phyloP scores from a whole-genome alignment of 2,888 invertebrate genomes.

The Apoda limacodes region DNA sequence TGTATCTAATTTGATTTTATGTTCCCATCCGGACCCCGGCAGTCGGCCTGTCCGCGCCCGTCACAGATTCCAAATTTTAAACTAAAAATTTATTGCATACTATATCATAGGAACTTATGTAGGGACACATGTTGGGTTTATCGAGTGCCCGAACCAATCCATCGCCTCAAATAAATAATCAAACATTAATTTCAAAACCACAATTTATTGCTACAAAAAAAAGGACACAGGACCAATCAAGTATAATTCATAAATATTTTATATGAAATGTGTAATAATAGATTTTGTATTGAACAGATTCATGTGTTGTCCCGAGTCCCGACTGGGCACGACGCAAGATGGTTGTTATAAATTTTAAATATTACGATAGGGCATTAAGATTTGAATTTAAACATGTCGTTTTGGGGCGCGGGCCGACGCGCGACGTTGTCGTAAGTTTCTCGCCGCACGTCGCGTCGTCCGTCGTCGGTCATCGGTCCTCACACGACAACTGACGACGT shows the following conservation, averaged over 20 bases:
- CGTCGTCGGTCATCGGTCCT: too few species aligned
- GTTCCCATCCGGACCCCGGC: constrained; percentile 16
- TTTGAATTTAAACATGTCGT: constrained; percentile 62
- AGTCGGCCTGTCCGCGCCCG: constrained; percentile 39
- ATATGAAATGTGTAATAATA: too few species aligned
- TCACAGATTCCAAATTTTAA: constrained; percentile 45
- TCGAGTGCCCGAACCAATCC: constrained; percentile 5
- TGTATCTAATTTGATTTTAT: constrained; percentile 49
- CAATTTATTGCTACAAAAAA: constrained; percentile 2
- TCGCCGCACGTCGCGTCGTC: constrained; percentile 31
- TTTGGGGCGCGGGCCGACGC: constrained; percentile 21
- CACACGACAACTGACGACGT: constrained; percentile 32
- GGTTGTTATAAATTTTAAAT: constrained; percentile 47
- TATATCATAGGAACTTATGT: constrained; percentile 43
- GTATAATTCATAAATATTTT: not conserved
- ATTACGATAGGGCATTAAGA: constrained; percentile 50
- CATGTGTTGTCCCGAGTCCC: constrained; percentile 15
- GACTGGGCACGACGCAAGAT: constrained; percentile 19
- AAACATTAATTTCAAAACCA: constrained; percentile 5
- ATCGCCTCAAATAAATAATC: not conserved
- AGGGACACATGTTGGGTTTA: constrained; percentile 18
- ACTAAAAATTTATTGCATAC: constrained; percentile 45
- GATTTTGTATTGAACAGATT: constrained; percentile 3
- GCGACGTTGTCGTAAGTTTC: constrained; percentile 26
- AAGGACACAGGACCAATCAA: not conserved